Percentiles rank a stretch among this genome's conserved stretches.
These are phyloP conservation scores for Drusus annulatus DNA, from an alignment of 1,140 invertebrate genomes.

Conservation along the genomic window DNA sequence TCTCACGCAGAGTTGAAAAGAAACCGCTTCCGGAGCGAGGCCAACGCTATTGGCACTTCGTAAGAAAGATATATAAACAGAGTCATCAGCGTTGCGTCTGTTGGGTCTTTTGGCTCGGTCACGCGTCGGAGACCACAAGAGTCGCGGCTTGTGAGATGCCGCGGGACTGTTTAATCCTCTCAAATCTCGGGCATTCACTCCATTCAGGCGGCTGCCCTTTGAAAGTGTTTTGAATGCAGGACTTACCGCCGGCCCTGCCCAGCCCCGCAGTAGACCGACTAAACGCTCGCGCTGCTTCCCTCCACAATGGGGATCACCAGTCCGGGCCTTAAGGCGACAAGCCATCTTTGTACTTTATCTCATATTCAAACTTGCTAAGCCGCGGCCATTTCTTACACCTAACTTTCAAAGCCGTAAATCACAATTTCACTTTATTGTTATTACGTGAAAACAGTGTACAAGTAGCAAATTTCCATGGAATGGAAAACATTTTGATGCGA, in stretches of 20 bases:
- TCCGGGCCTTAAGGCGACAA: neutral
- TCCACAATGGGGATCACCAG: conserved; percentile 11
- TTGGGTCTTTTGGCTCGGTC: too few relatives aligned
- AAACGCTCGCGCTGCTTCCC: neutral
- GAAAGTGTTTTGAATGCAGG: neutral
- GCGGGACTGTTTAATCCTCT: conserved; percentile 9
- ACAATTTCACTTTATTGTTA: conserved; percentile 12
- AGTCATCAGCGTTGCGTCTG: too few relatives aligned
- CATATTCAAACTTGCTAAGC: neutral
- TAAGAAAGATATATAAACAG: too few relatives aligned
- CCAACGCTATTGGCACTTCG: too few relatives aligned
- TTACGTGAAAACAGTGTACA: conserved; percentile 3
- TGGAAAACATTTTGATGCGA: neutral
- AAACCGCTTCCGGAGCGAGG: too few relatives aligned
- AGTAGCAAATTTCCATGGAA: neutral
- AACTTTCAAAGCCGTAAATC: too few relatives aligned
- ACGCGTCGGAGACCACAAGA: too few relatives aligned
- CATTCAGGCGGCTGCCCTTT: conserved; percentile 11
- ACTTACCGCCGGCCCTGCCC: neutral
- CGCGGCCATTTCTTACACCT: neutral
- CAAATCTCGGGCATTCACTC: conserved; percentile 18
- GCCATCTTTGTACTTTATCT: conserved; percentile 14
- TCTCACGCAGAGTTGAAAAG: too few relatives aligned
- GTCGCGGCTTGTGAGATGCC: neutral
- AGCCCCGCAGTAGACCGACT: neutral